Conservation (phyloP, 2,888 invertebrate genomes). For the Colletes collaris region DNA sequence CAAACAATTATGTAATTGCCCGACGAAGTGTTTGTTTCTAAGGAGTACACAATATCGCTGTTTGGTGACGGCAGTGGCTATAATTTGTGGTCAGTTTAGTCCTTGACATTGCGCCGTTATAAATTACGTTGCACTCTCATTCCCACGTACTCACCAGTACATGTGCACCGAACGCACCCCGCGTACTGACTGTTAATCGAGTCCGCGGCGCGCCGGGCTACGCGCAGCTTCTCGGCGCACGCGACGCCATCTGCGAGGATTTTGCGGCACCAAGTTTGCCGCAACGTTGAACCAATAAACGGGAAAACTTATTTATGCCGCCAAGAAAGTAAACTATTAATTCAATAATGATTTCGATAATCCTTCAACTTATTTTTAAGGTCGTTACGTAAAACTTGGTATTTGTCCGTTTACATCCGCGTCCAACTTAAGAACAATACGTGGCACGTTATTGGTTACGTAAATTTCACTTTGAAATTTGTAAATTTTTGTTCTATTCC, state of each 20-base stretch:
- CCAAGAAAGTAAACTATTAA: not conserved
- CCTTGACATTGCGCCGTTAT: constrained; percentile 51
- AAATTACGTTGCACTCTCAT: constrained; percentile 23
- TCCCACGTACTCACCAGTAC: constrained; percentile 27
- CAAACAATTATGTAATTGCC: constrained; percentile 43
- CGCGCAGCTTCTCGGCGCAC: not conserved
- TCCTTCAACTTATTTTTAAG: not conserved
- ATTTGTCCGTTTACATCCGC: not conserved
- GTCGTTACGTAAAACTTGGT: constrained; percentile 7
- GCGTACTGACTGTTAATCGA: constrained; percentile 7
- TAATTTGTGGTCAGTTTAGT: constrained; percentile 44
- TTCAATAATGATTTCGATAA: constrained; percentile 12
- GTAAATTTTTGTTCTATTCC: not conserved
- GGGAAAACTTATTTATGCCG: constrained; percentile 25
- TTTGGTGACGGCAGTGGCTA: constrained; percentile 14
- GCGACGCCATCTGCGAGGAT: constrained; percentile 19
- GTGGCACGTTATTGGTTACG: not conserved
- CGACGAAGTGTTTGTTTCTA: constrained; percentile 14
- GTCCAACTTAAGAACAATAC: not conserved
- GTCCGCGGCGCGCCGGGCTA: too few relatives aligned
- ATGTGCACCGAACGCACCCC: constrained; percentile 37
- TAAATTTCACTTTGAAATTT: constrained; percentile 1
- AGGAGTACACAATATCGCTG: constrained; percentile 21
- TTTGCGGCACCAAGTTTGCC: constrained; percentile 9
- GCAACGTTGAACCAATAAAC: constrained; percentile 28